Evolutionary conservation across 2,888 invertebrate species (phyloP), one percentile per base, ranked within the genome.

Genomic region (Gonocerus acuteangulatus): DNA sequence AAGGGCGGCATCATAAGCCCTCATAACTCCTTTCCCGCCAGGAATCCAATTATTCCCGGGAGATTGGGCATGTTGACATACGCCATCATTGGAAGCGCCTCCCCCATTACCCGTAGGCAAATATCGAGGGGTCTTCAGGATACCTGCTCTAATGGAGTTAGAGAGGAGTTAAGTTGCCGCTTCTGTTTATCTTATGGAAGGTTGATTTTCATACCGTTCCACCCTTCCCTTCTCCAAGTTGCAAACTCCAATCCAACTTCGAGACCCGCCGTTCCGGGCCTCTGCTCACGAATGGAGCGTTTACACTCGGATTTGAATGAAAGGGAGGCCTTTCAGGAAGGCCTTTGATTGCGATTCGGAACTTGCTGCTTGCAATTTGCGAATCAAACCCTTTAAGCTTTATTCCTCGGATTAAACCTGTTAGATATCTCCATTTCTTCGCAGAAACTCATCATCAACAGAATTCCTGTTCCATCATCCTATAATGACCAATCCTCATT

Each of bases 151-250:
- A 57, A 57, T 57, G 57, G 57, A 57, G 57, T 57, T 57, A 57
- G 34, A 13, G 47, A 23, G 44, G 47, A 57, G 45, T 57, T 57
- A 44, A 57, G 45, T 47, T 21, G n/a, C 18, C 47, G 6, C 49
- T 34, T 27, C 57, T 57, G 57, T 57, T 57, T 57, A 57, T 57
- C 57, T 57, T 47, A 57, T 57, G 57, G 57, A 57, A 57, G 57
- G 45, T 57, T 57, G 57, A 57, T 57, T 57, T 57, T 57, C 57
- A 57, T 57, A 57, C 47, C 23, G 57, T 27, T 18, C 23, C 18
- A n/a, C n/a, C n/a, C 57, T 32, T 45, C 45, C 16, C 57, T 49
- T 16, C 57, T n/a, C n/a, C 45, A 57, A 57, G 18, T 11, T 57
- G 18, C 27, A 45, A 39, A 57, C 47, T 57, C 22, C 57, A 57